Conservation (phyloP, 2,797 vertebrate species). For the Xenentodon cancila region DNA sequence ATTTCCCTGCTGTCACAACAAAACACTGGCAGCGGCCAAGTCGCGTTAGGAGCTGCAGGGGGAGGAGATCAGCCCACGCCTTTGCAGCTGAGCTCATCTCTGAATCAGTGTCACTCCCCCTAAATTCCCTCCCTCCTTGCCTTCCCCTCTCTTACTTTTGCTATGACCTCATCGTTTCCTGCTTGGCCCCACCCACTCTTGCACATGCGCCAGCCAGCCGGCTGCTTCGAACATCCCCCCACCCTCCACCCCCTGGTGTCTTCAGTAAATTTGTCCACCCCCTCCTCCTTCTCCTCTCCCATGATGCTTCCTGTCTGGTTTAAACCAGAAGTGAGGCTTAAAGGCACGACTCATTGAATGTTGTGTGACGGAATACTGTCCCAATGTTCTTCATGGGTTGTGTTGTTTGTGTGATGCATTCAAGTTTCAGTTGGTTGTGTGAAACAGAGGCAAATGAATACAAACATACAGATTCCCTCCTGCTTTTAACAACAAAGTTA, state of each 20-base stretch:
- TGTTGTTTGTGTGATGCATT: too few relatives aligned
- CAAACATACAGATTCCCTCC: too few relatives aligned
- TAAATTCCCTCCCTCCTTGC: constrained; percentile 30
- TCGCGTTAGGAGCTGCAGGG: constrained; percentile 35
- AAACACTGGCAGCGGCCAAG: constrained; percentile 63
- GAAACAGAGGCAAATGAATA: too few relatives aligned
- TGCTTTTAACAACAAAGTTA: too few relatives aligned
- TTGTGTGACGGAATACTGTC: too few relatives aligned
- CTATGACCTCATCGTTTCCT: constrained; percentile 80
- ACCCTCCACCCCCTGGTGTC: constrained; percentile 12
- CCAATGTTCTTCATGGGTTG: too few relatives aligned
- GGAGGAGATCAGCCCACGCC: constrained; percentile 64
- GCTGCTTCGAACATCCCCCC: constrained; percentile 28
- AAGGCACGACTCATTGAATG: background rate
- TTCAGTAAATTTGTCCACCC: constrained; percentile 36
- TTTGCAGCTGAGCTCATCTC: constrained; percentile 83
- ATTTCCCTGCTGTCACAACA: constrained; percentile 69
- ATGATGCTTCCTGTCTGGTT: background rate
- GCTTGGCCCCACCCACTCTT: constrained; percentile 62
- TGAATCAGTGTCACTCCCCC: constrained; percentile 72
- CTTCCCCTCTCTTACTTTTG: constrained; percentile 40
- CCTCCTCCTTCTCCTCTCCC: constrained; percentile 7
- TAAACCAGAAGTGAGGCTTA: background rate
- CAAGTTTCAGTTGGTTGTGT: too few relatives aligned
- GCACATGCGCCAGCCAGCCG: constrained; percentile 47